Evolutionary conservation across 2,113 vertebrate genomes (phyloP).

Genomic region (Leuciscus idus): DNA sequence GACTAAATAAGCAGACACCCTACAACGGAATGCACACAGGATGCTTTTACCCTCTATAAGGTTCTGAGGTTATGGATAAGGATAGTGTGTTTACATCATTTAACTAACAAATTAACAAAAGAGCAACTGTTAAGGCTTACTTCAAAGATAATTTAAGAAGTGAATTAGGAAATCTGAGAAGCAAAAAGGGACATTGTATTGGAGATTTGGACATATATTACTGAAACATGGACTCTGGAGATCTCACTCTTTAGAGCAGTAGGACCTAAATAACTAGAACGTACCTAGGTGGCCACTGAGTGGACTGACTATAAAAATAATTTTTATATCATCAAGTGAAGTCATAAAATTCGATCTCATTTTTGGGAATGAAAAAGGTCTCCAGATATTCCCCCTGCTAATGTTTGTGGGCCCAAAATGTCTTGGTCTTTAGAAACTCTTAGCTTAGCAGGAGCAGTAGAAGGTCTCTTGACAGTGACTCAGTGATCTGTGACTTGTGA

Average conservation of each 20-base stretch:
- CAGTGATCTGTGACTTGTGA: constrained; percentile 51
- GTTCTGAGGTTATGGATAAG: constrained; percentile 11
- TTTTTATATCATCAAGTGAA: neutral
- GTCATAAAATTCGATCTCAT: neutral
- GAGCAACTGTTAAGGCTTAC: constrained; percentile 19
- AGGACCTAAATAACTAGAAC: neutral
- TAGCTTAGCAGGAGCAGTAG: constrained; percentile 7
- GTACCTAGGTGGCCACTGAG: neutral
- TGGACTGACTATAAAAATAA: neutral
- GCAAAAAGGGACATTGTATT: neutral
- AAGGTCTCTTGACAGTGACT: constrained; percentile 40
- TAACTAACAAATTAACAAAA: constrained; percentile 26
- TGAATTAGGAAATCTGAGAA: constrained; percentile 15
- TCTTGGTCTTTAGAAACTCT: neutral
- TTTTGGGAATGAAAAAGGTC: neutral
- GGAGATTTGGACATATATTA: neutral
- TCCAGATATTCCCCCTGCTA: neutral
- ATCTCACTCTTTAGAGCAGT: neutral
- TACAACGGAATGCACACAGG: constrained; percentile 44
- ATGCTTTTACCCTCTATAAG: constrained; percentile 40
- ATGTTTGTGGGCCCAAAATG: neutral
- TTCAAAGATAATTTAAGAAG: constrained; percentile 26
- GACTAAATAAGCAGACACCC: constrained; percentile 54
- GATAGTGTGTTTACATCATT: constrained; percentile 20
- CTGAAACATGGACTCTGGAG: neutral